These are phyloP conservation scores for Ctenopoma kingsleyae DNA, from an alignment of 2,797 vertebrate genomes.

Conservation along the genomic window DNA sequence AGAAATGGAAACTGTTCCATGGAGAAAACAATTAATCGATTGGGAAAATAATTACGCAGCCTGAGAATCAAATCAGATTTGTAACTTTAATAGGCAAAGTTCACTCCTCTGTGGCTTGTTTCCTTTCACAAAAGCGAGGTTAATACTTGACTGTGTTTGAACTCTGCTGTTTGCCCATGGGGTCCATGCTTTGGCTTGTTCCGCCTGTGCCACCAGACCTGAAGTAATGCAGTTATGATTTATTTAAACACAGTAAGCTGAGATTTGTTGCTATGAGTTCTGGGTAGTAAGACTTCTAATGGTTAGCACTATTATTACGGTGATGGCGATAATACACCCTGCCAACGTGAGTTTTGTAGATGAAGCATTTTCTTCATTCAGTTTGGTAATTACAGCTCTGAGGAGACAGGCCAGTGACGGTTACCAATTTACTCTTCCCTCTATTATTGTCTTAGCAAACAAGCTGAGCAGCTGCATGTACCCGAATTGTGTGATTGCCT, in stretches of 20 bases:
- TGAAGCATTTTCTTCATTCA: slow-evolving; percentile 18
- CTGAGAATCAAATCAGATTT: neutral
- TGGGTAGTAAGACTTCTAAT: neutral
- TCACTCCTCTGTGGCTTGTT: slow-evolving; percentile 1
- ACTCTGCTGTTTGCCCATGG: slow-evolving; percentile 27
- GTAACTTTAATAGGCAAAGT: neutral
- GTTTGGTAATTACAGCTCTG: slow-evolving; percentile 20
- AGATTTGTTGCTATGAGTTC: slow-evolving; percentile 32
- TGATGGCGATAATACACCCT: slow-evolving; percentile 9
- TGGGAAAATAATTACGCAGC: neutral
- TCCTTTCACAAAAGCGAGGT: slow-evolving; percentile 24
- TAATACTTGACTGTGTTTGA: slow-evolving; percentile 49
- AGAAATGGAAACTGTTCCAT: no score
- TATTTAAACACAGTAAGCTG: slow-evolving; percentile 71
- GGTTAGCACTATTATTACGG: slow-evolving; percentile 6
- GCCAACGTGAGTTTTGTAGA: slow-evolving; percentile 8
- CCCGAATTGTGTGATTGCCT: neutral
- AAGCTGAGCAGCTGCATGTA: slow-evolving; percentile 36
- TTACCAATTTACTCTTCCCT: slow-evolving; percentile 35
- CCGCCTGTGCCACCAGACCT: slow-evolving; percentile 67
- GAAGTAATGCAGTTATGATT: slow-evolving; percentile 75
- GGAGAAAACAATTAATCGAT: neutral
- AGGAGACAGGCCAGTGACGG: slow-evolving; percentile 14
- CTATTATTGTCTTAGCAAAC: slow-evolving; percentile 32
- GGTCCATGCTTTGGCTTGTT: slow-evolving; percentile 14